Evolutionary conservation across 2,113 vertebrate genomes (phyloP), one percentile per base, ranked within the genome.

Genomic region (Amphiprion percula): DNA sequence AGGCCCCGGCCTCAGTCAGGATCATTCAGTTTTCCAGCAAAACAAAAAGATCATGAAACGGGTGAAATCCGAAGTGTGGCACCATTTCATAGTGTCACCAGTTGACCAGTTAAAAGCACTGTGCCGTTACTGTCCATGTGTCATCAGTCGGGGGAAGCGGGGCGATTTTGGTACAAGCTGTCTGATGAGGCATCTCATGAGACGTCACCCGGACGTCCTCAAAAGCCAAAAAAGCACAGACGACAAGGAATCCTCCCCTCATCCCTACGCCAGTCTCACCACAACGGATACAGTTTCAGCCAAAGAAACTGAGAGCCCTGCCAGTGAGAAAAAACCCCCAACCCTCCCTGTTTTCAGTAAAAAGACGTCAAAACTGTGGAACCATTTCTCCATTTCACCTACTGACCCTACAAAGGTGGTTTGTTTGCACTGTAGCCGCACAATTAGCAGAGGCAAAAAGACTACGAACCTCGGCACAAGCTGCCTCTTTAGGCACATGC

Each of bases 301-400:
- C 83, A 96, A 94, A 86, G 67, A 94, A 75, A 91, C 92, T 21
- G 94, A 94, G 46, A 89, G 90, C 74, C 91, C 94, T 23, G 73
- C 80, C 76, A 82, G 80, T 74, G 91, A 95, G 60, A 96, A 93
- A 87, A 96, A 93, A 88, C 89, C 92, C 49, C 95, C 91, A 53
- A 82, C 93, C 33, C 87, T 95, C 88, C 96, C 97, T 1, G 92
- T 92, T 80, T 97, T 92, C 81, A 98, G 97, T 85, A 99, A 99
- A 93, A 99, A 97, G 95, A 99, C 97, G 72, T 99, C 98, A 88
- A 98, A 99, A 95, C 95, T 99, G 92, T 99, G 98, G 97, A 98
- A 99, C 89, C 98, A 99, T 76, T 99, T 99, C 85, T 98, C 97
- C 30, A 95, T 97, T 89, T 98, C 97, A 77, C 94, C 96, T 52